Percentiles rank a stretch among this genome's conserved stretches.
Conservation (phyloP, 2,797 vertebrate genomes). For the Dromococcyx pavoninus region DNA sequence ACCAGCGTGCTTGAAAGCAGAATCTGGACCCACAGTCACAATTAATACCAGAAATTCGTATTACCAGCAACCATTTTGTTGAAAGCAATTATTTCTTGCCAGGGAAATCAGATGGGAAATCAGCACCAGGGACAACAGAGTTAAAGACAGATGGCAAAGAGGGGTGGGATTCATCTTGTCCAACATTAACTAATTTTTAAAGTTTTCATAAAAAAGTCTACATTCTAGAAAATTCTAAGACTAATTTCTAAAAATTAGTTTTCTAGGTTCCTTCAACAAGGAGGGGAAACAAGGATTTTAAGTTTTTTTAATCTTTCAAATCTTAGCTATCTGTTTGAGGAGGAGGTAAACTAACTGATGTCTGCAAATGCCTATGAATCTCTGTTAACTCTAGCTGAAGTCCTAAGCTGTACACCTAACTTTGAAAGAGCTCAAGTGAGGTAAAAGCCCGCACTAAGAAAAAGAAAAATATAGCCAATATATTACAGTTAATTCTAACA, state of each 20-base stretch:
- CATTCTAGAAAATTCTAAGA: background rate
- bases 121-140: slow-evolving; percentile 54
- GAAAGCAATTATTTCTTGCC: slow-evolving; percentile 46
- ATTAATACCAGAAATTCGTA: background rate
- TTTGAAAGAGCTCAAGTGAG: background rate
- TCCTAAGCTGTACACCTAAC: background rate
- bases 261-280: background rate
- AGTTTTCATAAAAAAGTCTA: background rate
- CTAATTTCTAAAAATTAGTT: background rate
- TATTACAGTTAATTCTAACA: background rate
- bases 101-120: slow-evolving; percentile 58
- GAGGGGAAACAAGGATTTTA: background rate
- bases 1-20: background rate
- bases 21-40: background rate
- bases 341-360: background rate
- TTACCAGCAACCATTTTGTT: background rate
- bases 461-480: background rate
- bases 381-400: background rate
- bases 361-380: background rate
- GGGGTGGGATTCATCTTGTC: slow-evolving; percentile 40
- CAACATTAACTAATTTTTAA: slow-evolving; percentile 16
- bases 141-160: slow-evolving; percentile 64
- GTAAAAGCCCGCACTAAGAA: background rate
- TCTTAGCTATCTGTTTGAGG: background rate
- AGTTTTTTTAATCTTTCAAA: background rate